Percentiles rank a stretch among this genome's conserved stretches.
These are phyloP conservation scores for Naso thynnoides DNA, from an alignment of 2,797 vertebrate species.

Conservation along the genomic window DNA sequence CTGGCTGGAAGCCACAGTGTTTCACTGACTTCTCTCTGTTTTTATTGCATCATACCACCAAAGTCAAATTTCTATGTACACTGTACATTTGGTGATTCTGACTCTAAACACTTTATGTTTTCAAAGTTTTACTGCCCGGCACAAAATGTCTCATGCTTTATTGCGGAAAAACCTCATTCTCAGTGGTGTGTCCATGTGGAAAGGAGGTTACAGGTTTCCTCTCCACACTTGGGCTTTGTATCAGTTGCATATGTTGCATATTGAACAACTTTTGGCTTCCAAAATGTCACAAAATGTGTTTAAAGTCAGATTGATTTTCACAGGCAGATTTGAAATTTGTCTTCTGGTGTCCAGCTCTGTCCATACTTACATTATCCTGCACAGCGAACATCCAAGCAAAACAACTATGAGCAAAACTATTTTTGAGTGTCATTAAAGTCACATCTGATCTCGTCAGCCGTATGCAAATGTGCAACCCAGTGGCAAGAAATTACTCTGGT, in stretches of 20 bases:
- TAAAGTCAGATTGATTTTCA: neutral
- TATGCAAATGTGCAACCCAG: no score
- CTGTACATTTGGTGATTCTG: no score
- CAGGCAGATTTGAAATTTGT: neutral
- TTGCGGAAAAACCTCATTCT: neutral
- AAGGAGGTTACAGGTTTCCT: constrained; percentile 8
- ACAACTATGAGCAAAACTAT: neutral
- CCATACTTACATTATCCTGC: neutral
- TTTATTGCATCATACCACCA: no score
- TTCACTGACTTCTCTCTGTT: no score
- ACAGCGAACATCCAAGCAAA: neutral
- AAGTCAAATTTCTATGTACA: no score
- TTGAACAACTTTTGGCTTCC: neutral
- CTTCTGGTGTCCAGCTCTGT: no score
- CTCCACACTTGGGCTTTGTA: neutral
- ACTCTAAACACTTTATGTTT: neutral
- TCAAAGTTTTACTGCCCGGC: constrained; percentile 1
- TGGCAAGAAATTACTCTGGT: no score
- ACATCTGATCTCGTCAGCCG: neutral
- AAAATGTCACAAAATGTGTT: neutral
- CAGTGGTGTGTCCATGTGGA: constrained; percentile 1
- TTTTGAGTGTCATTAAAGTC: neutral
- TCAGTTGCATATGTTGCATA: neutral
- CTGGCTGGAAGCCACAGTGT: no score
- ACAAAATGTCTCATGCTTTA: constrained; percentile 10